These are phyloP conservation scores for Trissolcus japonicus DNA, from an alignment of 2,888 invertebrate species.

Conservation along the genomic window DNA sequence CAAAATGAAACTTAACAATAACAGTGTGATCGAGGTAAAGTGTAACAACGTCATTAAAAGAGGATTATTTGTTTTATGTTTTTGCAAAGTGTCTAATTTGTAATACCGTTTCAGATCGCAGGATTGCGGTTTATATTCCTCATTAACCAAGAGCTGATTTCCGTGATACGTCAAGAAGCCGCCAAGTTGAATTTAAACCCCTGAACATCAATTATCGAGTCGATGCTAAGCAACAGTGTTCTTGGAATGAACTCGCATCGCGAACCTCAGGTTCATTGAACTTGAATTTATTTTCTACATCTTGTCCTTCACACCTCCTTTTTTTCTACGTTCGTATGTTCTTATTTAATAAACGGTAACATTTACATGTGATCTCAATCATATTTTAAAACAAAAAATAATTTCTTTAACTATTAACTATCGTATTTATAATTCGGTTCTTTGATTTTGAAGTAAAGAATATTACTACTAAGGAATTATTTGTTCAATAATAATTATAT, in stretches of 20 bases:
- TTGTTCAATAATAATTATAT: too few species aligned
- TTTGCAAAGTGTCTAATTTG: constrained; percentile 7
- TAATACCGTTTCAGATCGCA: constrained; percentile 81
- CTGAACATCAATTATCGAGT: constrained; percentile 58
- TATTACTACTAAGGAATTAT: too few species aligned
- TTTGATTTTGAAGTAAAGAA: neutral
- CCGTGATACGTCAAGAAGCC: constrained; percentile 91
- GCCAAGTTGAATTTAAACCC: constrained; percentile 84
- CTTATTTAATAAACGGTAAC: constrained; percentile 27
- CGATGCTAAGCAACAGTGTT: constrained; percentile 24
- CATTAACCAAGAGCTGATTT: constrained; percentile 93
- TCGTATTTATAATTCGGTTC: constrained; percentile 1
- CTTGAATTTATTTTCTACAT: constrained; percentile 15
- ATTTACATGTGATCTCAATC: constrained; percentile 29
- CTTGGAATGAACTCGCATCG: constrained; percentile 15
- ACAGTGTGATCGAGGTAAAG: constrained; percentile 92
- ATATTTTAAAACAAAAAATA: constrained; percentile 2
- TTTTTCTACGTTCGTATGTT: constrained; percentile 6
- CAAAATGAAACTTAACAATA: constrained; percentile 93
- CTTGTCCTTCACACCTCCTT: constrained; percentile 9
- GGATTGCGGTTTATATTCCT: constrained; percentile 94
- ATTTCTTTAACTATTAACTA: too few species aligned
- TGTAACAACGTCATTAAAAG: constrained; percentile 9
- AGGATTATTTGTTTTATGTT: neutral
- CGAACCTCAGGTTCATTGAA: constrained; percentile 26